Conservation (phyloP, 2,113 vertebrate genomes). For the Oncorhynchus masou region DNA sequence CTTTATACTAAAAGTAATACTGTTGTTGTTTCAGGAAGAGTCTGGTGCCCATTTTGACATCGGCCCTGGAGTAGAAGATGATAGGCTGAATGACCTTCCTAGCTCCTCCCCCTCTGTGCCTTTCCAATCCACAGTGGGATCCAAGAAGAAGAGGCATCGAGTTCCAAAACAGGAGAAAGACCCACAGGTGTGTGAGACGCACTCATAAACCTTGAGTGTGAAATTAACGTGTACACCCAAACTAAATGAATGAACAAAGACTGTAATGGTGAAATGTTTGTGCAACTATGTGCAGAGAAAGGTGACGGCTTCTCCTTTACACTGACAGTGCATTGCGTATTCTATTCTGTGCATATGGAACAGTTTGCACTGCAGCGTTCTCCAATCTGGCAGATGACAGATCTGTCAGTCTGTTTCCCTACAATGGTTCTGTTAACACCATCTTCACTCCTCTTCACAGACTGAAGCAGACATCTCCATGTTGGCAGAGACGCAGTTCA, state of each 20-base stretch:
- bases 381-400: background rate
- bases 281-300: too few relatives aligned
- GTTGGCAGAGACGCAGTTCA: slow-evolving; percentile 67
- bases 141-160: slow-evolving; percentile 71
- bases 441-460: slow-evolving; percentile 46
- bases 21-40: slow-evolving; percentile 62
- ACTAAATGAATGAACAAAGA: too few relatives aligned
- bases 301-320: too few relatives aligned
- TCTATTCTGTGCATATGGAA: background rate
- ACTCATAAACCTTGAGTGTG: background rate
- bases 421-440: slow-evolving; percentile 5
- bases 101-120: slow-evolving; percentile 50
- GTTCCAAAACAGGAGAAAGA: slow-evolving; percentile 71
- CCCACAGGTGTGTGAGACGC: slow-evolving; percentile 54
- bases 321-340: too few relatives aligned
- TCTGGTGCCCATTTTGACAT: slow-evolving; percentile 56
- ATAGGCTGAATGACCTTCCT: slow-evolving; percentile 58
- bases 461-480: slow-evolving; percentile 63
- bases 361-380: background rate
- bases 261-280: too few relatives aligned
- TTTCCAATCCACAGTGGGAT: slow-evolving; percentile 51
- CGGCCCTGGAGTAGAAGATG: slow-evolving; percentile 54
- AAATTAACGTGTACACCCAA: too few relatives aligned
- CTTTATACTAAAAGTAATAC: too few relatives aligned
- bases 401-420: background rate